These are phyloP conservation scores for Polyploca ridens DNA, from an alignment of 2,888 invertebrate species.

Conservation along the genomic window DNA sequence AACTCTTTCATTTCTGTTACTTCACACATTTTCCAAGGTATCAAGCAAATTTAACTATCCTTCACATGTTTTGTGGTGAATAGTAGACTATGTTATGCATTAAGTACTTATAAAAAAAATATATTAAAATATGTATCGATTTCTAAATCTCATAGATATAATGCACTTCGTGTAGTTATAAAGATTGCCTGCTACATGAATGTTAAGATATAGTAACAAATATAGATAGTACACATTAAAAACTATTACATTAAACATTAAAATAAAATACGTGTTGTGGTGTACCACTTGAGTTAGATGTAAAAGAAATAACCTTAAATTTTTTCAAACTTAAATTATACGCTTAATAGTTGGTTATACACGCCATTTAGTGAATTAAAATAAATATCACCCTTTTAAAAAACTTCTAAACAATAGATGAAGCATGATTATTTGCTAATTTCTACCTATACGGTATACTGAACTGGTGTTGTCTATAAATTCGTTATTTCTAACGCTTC, in stretches of 20 bases:
- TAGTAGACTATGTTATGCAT: slow-evolving; percentile 54
- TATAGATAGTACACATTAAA: slow-evolving; percentile 47
- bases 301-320: slow-evolving; percentile 49
- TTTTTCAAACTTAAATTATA: slow-evolving; percentile 57
- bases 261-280: slow-evolving; percentile 64
- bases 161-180: slow-evolving; percentile 77
- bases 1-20: slow-evolving; percentile 37
- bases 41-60: slow-evolving; percentile 83
- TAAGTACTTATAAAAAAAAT: slow-evolving; percentile 44
- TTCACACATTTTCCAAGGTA: slow-evolving; percentile 39
- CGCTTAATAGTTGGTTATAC: slow-evolving; percentile 71
- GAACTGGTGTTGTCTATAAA: slow-evolving; percentile 37
- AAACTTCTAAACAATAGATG: slow-evolving; percentile 51
- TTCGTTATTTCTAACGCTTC: slow-evolving; percentile 65
- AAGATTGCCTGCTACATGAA: slow-evolving; percentile 72
- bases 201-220: slow-evolving; percentile 61
- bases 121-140: slow-evolving; percentile 49
- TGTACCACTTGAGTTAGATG: slow-evolving; percentile 68
- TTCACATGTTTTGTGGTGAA: slow-evolving; percentile 58
- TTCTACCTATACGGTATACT: slow-evolving; percentile 41
- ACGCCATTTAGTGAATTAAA: slow-evolving; percentile 60
- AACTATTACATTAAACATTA: slow-evolving; percentile 44
- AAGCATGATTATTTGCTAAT: slow-evolving; percentile 65
- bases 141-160: slow-evolving; percentile 54
- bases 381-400: slow-evolving; percentile 16